Base-by-base conservation (phyloP, 2,888 invertebrate species). In the Allygus modestus region DNA sequence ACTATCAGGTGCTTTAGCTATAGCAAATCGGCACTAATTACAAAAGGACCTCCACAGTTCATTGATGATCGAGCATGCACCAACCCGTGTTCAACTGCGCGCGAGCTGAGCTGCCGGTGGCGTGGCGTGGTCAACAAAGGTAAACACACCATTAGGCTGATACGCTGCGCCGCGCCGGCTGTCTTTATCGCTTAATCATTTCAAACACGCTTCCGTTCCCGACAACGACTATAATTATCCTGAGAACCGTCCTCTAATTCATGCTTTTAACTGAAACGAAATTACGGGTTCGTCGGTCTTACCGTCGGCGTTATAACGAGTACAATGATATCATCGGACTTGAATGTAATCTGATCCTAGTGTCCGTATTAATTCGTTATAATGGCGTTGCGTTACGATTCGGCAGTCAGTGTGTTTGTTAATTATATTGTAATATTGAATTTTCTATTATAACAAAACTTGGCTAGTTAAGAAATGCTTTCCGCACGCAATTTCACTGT, bases 121-220 rank as follows among this genome's bases (percentile, higher is more conserved):
- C 1, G 58, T 58, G 58, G 58, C 58, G 58, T 23, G 58, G 65
- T 31, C 28, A 15, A 28, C 28, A 31, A 65, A 65, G 65, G 65
- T 65, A 65, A 65, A 65, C 65, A 65, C 58, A 28, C 54, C 54
- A 54, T 54, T 23, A 54, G 11, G 54, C 20, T 51, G 51, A 51
- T 51, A 51, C 54, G 54, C 54, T 9, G 5, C 54, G 23, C 46
- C 46, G 58, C 58, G 23, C 20, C 20, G 1, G 11, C 26, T 15
- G 58, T 28, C 65, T 65, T 65, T 65, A 65, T 65, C 65, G 65
- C 65, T 65, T 65, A 65, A 65, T 65, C 28, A 65, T 65, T 65
- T 65, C 65, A 65, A 65, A 65, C 65, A 65, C 65, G 65, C 65
- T 65, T 65, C 65, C 65, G 65, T 23, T 58, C 65, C 15, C 28